Percentiles rank a stretch among this genome's conserved stretches.
Evolutionary conservation across 2,113 vertebrate genomes (phyloP).

Genomic region (Coregonus clupeaformis): DNA sequence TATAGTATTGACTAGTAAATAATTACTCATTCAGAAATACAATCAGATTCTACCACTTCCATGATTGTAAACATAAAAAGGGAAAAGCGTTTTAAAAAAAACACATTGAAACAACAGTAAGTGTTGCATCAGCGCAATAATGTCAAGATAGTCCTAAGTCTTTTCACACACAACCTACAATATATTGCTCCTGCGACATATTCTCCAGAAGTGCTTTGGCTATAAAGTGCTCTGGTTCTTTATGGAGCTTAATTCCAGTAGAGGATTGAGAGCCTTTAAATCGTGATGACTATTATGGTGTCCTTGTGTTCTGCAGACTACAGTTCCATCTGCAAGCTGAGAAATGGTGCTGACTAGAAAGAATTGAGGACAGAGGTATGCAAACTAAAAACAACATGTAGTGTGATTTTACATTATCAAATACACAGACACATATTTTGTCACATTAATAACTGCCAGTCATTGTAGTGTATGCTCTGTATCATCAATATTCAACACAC

Average conservation of each 20-base stretch:
- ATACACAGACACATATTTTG: no score
- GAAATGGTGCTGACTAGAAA: background rate
- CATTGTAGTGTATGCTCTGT: background rate
- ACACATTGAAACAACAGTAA: background rate
- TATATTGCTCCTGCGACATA: constrained; percentile 13
- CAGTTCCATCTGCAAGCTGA: background rate
- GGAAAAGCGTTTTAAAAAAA: background rate
- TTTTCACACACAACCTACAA: background rate
- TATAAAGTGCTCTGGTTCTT: constrained; percentile 9
- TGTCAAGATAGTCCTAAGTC: constrained; percentile 6
- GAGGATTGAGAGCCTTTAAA: constrained; percentile 9
- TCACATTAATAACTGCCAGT: background rate
- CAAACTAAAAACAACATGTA: background rate
- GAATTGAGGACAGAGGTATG: background rate
- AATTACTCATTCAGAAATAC: no score
- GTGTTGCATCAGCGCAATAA: constrained; percentile 30
- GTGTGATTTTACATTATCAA: background rate
- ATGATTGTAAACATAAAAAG: background rate
- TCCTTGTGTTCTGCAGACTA: constrained; percentile 8
- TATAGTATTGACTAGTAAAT: no score
- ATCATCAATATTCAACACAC: background rate
- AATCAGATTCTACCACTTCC: no score
- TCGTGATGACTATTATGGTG: background rate
- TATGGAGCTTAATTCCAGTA: constrained; percentile 1
- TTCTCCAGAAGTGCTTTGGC: background rate